Percentiles rank a stretch among this genome's conserved stretches.
Conservation (phyloP, 2,797 vertebrate species). For the Lepilemur septentrionalis region DNA sequence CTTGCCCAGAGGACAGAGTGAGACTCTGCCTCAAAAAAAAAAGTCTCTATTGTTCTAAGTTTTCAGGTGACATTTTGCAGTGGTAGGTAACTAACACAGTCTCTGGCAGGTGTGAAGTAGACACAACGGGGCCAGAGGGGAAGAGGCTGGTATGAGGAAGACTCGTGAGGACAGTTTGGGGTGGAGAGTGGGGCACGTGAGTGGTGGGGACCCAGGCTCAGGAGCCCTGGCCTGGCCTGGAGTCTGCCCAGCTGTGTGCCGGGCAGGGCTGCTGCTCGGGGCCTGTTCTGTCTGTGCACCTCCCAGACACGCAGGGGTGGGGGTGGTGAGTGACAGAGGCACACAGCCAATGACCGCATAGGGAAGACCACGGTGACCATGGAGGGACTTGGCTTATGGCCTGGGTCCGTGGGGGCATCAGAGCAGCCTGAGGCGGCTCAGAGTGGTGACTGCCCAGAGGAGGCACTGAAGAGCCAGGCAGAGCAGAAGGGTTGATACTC, state of each 20-base stretch:
- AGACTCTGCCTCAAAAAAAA: too few relatives aligned
- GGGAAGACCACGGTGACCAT: background rate
- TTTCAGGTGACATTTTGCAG: background rate
- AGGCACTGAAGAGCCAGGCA: background rate
- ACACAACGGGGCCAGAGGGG: too few relatives aligned
- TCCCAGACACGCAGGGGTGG: background rate
- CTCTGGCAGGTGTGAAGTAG: background rate
- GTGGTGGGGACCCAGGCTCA: too few relatives aligned
- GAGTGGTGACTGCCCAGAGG: background rate
- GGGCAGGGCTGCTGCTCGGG: background rate
- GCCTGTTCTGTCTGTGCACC: background rate
- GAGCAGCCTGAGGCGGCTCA: background rate
- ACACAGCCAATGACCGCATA: too few relatives aligned
- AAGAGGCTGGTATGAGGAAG: background rate
- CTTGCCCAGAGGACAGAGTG: too few relatives aligned
- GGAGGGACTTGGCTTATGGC: background rate
- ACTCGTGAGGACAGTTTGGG: background rate
- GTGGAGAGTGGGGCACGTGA: accelerated
- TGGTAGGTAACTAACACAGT: accelerated
- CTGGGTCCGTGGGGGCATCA: background rate
- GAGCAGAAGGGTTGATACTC: background rate
- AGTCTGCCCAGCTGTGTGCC: too few relatives aligned
- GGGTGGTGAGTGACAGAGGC: background rate
- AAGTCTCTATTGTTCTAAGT: background rate
- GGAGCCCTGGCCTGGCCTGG: background rate